Percentiles rank a stretch among this genome's conserved stretches.
Conservation (phyloP, 1,140 invertebrate species). For the Aphelenchoides avenae region DNA sequence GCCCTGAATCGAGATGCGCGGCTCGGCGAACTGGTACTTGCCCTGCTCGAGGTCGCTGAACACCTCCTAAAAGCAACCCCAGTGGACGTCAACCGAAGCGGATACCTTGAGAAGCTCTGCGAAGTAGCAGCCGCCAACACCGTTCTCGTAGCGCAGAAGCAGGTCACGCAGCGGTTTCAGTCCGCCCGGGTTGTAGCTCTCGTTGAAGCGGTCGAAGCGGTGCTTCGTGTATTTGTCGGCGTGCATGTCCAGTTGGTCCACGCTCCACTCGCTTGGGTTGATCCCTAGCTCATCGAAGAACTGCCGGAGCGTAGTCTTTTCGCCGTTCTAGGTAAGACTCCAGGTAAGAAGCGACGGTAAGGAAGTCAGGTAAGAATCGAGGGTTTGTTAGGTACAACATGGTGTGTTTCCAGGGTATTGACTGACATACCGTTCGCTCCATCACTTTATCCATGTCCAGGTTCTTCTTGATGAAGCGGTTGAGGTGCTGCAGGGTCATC, state of each 20-base stretch:
- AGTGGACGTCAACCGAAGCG: too few relatives aligned
- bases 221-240: slow-evolving; percentile 75
- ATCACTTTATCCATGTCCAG: slow-evolving; percentile 84
- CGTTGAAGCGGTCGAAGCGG: slow-evolving; percentile 98
- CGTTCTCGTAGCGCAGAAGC: slow-evolving; percentile 97
- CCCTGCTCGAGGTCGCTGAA: slow-evolving; percentile 92
- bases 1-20: slow-evolving; percentile 95
- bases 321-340: slow-evolving; percentile 32
- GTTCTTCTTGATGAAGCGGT: slow-evolving; percentile 97
- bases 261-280: slow-evolving; percentile 92
- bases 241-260: slow-evolving; percentile 98
- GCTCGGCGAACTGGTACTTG: slow-evolving; percentile 96
- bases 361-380: too few relatives aligned
- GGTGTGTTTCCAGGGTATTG: too few relatives aligned
- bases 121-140: slow-evolving; percentile 91
- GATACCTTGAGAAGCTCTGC: slow-evolving; percentile 88
- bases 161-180: slow-evolving; percentile 91
- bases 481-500: slow-evolving; percentile 98
- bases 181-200: slow-evolving; percentile 99
- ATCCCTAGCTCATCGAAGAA: slow-evolving; percentile 98
- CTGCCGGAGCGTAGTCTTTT: slow-evolving; percentile 62
- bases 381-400: too few relatives aligned
- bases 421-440: too few relatives aligned
- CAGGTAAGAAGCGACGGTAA: slow-evolving; percentile 72
- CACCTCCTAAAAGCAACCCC: slow-evolving; percentile 79